Base-by-base conservation (phyloP, 53 echinoderm and acorn worm species). In the Luidia sarsii region DNA sequence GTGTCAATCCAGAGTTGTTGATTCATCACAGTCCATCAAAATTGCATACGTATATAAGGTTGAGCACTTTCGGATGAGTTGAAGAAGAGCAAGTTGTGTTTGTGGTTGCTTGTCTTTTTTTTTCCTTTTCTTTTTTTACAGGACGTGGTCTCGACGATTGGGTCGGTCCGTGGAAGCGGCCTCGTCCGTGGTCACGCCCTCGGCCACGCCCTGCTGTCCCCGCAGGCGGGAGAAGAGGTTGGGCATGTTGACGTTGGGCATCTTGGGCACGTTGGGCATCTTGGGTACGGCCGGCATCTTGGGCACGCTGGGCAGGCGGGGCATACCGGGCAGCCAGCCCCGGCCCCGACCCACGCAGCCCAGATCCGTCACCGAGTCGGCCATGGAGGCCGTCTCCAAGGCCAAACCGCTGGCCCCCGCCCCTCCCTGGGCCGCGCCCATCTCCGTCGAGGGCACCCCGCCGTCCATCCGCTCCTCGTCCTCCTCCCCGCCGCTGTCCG, bases 221-320 rank as follows among this genome's bases (percentile, higher is more conserved):
- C 90, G 35, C 79, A 94, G 82, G 33, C 90, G 80, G 32, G 90
- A 88, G 24, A 94, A 82, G 21, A 94, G 81, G 86, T 94, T 94
- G 9, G 86, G 86, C 82, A 90, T 90, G 81, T 81, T 91, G 60
- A 91, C 86, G 66, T 86, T 91, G 39, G 94, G 94, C 82, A 94
- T 80, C 54, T 82, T 92, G 20, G 43, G 89, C 14, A 81, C 67
- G 79, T 70, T 89, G 39, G 89, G 89, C 84, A 88, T 83, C 45
- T 74, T 91, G 68, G 91, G 91, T 65, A 91, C 82, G 68, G 80
- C 80, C 22, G 91, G 87, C 59, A 94, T 65, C 38, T 73, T 86
- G 24, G 93, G 93, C 80, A 80, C 65, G 25, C 80, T 53, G 1
- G 80, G 80, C 24, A 68, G 49, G n/a, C n/a, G n/a, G n/a, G n/a